Evolutionary conservation across 2,113 vertebrate species (phyloP), one percentile per base, ranked within the genome.

Genomic region (Myxocyprinus asiaticus): DNA sequence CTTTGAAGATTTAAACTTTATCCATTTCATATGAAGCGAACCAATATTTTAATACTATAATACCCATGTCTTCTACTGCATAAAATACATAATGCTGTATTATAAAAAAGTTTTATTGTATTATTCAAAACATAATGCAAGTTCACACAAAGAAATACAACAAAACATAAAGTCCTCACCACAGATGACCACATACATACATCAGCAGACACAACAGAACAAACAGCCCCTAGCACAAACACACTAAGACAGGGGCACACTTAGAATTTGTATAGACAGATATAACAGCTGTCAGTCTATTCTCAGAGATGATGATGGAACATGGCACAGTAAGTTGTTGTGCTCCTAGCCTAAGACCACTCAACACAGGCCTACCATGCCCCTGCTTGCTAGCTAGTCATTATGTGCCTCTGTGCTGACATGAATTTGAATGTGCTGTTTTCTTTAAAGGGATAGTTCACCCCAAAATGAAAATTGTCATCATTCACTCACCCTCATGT

Each of bases 231-330:
- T 22, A 22, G 11, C 22, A 12, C 10, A 12, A 47, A 45, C 4
- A 8, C 59, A 9, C n/a, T 6, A 2, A 65, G 15, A 69, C 14
- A 15, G 14, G 8, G 2, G 22, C 6, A 59, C 55, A 51, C 6
- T 14, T 15, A 33, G 15, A 50, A 9, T 9, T 44, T 12, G 58
- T 9, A 63, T 7, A 42, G 7, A 48, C 15, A 45, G 9, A 56
- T 22, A 48, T 69, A 48, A 51, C 66, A 70, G 67, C 45, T 78
- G 77, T 53, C 77, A 63, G 5, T 70, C 67, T 51, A 15, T 62
- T 10, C 67, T 51, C 11, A 61, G 58, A 50, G 9, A 69, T 44
- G 22, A 78, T 69, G 15, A 48, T 69, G 56, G 5, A 59, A 69
- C 15, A 33, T 33, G 22, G 22, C 22, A 55, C 14, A 11, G 43